These are phyloP conservation scores for Perdita meconis DNA, from an alignment of 2,888 invertebrate species.

Conservation along the genomic window DNA sequence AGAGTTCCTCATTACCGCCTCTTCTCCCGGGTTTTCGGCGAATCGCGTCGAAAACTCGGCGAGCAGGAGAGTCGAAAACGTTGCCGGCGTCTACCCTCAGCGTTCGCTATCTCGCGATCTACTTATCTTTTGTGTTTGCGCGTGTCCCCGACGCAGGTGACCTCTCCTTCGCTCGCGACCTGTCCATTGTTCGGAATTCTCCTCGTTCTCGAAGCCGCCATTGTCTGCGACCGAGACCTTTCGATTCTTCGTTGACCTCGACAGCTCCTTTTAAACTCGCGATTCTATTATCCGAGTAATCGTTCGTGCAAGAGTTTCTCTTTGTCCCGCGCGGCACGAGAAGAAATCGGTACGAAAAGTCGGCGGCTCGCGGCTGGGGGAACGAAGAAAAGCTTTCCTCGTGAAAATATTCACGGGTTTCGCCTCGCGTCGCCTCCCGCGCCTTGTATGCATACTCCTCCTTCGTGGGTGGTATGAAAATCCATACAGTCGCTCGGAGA, in stretches of 20 bases:
- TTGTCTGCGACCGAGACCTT: conserved; percentile 43
- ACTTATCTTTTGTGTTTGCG: conserved; percentile 72
- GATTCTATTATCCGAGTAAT: neutral
- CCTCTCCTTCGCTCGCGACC: conserved; percentile 60
- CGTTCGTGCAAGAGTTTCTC: neutral
- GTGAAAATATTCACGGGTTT: conserved; percentile 49
- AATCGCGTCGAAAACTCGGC: neutral
- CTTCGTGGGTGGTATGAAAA: conserved; percentile 77
- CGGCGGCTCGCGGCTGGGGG: neutral
- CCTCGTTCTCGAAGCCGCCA: conserved; percentile 5
- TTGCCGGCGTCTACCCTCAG: neutral
- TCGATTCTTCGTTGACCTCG: conserved; percentile 24
- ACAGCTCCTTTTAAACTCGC: conserved; percentile 1
- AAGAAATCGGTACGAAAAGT: too few relatives aligned
- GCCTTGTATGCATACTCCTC: conserved; percentile 43
- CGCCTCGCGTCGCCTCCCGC: neutral
- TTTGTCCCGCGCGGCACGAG: too few relatives aligned
- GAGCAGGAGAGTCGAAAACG: conserved; percentile 36
- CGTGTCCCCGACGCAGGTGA: conserved; percentile 76
- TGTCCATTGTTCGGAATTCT: conserved; percentile 43
- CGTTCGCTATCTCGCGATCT: conserved; percentile 30
- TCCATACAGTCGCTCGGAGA: conserved; percentile 80
- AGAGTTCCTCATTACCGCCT: too few relatives aligned
- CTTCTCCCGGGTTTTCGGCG: neutral
- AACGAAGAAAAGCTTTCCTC: neutral